Percentiles rank a stretch among this genome's conserved stretches.
These are phyloP conservation scores for Hecatera dysodea DNA, from an alignment of 2,888 invertebrate species.

Conservation along the genomic window DNA sequence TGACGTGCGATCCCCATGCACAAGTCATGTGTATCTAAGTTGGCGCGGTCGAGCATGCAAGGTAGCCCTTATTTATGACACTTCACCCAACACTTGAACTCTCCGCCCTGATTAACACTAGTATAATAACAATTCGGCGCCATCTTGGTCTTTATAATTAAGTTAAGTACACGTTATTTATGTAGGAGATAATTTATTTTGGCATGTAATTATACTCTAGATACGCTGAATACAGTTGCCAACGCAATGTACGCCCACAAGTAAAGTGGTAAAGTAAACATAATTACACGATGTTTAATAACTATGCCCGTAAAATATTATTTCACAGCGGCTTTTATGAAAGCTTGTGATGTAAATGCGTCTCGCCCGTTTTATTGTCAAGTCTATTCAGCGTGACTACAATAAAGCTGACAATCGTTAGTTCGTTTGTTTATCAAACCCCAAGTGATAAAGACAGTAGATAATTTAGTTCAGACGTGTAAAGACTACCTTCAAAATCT, in stretches of 20 bases:
- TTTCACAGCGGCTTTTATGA: conserved; percentile 32
- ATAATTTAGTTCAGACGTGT: conserved; percentile 35
- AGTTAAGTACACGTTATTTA: conserved; percentile 66
- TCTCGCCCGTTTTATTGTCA: conserved; percentile 29
- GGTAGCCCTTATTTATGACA: conserved; percentile 44
- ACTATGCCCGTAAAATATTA: conserved; percentile 43
- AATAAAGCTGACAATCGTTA: conserved; percentile 30
- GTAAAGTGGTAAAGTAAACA: conserved; percentile 57
- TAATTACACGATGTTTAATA: conserved; percentile 44
- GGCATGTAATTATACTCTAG: conserved; percentile 69
- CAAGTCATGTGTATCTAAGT: conserved; percentile 54
- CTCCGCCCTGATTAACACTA: conserved; percentile 24
- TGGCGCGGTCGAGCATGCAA: conserved; percentile 53
- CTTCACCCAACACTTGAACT: conserved; percentile 46
- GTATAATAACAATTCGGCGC: conserved; percentile 24
- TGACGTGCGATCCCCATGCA: conserved; percentile 41
- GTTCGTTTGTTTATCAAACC: conserved; percentile 46
- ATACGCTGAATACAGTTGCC: conserved; percentile 49
- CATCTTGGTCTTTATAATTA: conserved; percentile 43
- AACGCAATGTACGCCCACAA: conserved; percentile 45
- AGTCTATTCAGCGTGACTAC: conserved; percentile 26
- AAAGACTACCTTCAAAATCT: conserved; percentile 45
- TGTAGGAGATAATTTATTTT: conserved; percentile 71
- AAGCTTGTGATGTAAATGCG: conserved; percentile 28
- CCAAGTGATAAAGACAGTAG: conserved; percentile 17